Base-by-base conservation (phyloP, 2,797 vertebrate species). In the Galaxias olidus region DNA sequence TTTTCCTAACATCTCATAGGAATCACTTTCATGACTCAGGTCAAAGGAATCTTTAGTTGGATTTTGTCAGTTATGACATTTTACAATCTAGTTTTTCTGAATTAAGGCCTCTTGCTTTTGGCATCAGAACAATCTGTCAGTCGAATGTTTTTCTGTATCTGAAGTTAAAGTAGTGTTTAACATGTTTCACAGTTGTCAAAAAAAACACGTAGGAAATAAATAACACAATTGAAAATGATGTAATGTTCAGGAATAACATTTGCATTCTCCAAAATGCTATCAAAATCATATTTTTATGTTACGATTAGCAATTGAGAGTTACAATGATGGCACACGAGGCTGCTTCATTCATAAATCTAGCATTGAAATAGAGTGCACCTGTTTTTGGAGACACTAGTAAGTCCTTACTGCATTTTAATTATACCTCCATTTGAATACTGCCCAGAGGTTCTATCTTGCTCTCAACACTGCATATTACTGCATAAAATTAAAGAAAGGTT, bases 61-160 rank as follows among this genome's bases (percentile, higher is more conserved):
- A 84, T 76, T 84, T 84, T 71, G 82, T 87, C 82, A 83, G 79
- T 82, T 82, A 84, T 82, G 79, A 78, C 72, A 60, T 77, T 76
- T 66, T 82, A 91, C 90, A 93, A 92, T 93, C 90, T 90, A 87
- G 86, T 89, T 90, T 86, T 89, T 87, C 88, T 90, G 87, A 88
- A 90, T 93, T 93, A 93, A 93, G 92, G 92, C 92, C 92, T 92
- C 91, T 89, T 87, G 90, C 92, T 91, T 92, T 93, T 92, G 90
- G 91, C 91, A 91, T 92, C 84, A 81, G 85, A 91, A 93, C 91
- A 90, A 92, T 92, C 91, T 73, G 84, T 90, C 81, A 90, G 88
- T 91, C 89, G 74, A 88, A 88, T 88, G 79, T 85, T 84, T 72
- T 81, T 84, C 47, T 48, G 63, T 84, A 67, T 86, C 71, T 81